Conservation (phyloP, 1,140 invertebrate genomes). For the Pseudomyrmex concolor region DNA sequence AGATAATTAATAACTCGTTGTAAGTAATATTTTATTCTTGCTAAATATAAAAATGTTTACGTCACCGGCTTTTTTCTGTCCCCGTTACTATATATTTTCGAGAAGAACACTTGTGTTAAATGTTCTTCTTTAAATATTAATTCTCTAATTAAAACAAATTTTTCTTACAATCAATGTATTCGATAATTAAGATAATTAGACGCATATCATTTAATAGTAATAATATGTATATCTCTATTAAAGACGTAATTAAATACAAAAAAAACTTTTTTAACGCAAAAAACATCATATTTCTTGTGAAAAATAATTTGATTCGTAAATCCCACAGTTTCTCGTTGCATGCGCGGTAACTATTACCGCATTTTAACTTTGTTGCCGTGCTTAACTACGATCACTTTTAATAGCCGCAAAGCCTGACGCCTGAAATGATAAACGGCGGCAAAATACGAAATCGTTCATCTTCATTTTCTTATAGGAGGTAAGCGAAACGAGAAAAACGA, state of each 20-base stretch:
- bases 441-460: slow-evolving; percentile 41
- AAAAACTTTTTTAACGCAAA: no score
- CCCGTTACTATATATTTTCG: neutral
- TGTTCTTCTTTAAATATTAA: neutral
- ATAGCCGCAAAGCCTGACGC: neutral
- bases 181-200: neutral
- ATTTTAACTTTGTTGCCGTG: slow-evolving; percentile 13
- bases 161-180: neutral
- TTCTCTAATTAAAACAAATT: neutral
- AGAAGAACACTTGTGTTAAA: neutral
- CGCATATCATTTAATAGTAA: no score
- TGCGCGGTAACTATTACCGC: neutral
- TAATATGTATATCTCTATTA: no score
- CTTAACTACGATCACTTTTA: slow-evolving; percentile 8
- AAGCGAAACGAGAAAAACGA: neutral
- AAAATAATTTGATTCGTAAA: neutral
- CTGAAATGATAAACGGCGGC: slow-evolving; percentile 10
- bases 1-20: slow-evolving; percentile 12
- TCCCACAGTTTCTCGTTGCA: neutral
- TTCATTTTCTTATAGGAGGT: slow-evolving; percentile 17
- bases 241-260: no score
- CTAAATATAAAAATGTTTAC: slow-evolving; percentile 21
- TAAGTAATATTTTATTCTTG: neutral
- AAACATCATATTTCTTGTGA: neutral
- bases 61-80: neutral